A percentile compares a stretch with the other conserved stretches of the same genome.
These are phyloP conservation scores for Pseudorhombus dupliciocellatus DNA, from an alignment of 2,113 vertebrate species.

Conservation along the genomic window DNA sequence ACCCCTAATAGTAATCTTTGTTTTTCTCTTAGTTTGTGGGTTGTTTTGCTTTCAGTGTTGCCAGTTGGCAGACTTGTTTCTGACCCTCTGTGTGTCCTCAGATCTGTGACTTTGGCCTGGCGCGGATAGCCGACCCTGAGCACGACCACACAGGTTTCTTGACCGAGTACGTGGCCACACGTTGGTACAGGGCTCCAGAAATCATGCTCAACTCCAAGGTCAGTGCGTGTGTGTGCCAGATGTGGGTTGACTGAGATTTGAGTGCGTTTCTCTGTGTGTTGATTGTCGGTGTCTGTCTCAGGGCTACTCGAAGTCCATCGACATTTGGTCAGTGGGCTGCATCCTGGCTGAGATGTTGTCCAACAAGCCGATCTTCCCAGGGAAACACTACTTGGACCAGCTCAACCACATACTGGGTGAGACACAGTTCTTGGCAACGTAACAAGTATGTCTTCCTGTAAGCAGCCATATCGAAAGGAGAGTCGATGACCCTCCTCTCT, in stretches of 20 bases:
- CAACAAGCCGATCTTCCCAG: conserved; percentile 90
- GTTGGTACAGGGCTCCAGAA: conserved; percentile 93
- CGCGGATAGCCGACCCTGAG: conserved; percentile 89
- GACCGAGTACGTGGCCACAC: conserved; percentile 91
- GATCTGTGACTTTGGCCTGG: conserved; percentile 93
- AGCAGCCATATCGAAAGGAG: background rate
- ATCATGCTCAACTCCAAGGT: conserved; percentile 95
- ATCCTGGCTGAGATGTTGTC: conserved; percentile 93
- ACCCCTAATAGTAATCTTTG: no score
- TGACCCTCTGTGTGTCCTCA: conserved; percentile 51
- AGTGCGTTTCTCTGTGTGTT: background rate
- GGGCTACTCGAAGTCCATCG: conserved; percentile 92
- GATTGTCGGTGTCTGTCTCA: conserved; percentile 52
- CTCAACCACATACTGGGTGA: conserved; percentile 91
- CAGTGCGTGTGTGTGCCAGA: conserved; percentile 4
- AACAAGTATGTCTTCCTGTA: background rate
- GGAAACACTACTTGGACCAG: conserved; percentile 93
- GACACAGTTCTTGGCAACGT: conserved; percentile 3
- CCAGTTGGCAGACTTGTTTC: background rate
- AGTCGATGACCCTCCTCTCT: background rate
- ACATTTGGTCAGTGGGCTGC: conserved; percentile 93
- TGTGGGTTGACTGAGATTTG: background rate
- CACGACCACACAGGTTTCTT: conserved; percentile 92
- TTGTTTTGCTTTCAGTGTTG: no score
- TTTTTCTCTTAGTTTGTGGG: no score